Conservation (phyloP, 2,797 vertebrate species). For the Phataginus tricuspis region DNA sequence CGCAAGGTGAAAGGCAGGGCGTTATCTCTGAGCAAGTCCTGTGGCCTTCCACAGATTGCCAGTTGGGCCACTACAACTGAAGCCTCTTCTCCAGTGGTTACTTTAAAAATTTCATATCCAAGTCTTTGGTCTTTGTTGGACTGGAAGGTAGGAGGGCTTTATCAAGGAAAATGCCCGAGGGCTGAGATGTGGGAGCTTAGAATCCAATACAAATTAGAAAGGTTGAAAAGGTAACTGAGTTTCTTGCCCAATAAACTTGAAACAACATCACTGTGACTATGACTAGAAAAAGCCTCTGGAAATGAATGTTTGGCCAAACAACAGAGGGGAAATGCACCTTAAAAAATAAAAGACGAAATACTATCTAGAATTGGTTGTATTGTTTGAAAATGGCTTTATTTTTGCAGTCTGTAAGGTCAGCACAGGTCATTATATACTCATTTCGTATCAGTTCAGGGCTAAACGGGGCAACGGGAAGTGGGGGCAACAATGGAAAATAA, state of each 20-base stretch:
- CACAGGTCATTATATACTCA: not conserved
- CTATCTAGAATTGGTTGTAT: slow-evolving; percentile 43
- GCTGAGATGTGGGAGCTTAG: slow-evolving; percentile 74
- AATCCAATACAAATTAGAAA: slow-evolving; percentile 75
- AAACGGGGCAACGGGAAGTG: not conserved
- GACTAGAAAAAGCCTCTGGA: slow-evolving; percentile 62
- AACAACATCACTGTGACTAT: slow-evolving; percentile 38
- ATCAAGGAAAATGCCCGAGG: slow-evolving; percentile 70
- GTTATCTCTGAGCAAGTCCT: slow-evolving; percentile 72
- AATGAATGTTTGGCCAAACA: slow-evolving; percentile 15
- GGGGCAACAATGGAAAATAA: not conserved
- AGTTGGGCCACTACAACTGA: slow-evolving; percentile 71
- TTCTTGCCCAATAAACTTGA: slow-evolving; percentile 61
- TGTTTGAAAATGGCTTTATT: slow-evolving; percentile 58
- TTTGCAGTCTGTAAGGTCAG: slow-evolving; percentile 5
- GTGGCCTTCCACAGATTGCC: slow-evolving; percentile 71
- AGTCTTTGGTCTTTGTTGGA: slow-evolving; percentile 78
- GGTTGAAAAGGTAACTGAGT: slow-evolving; percentile 66
- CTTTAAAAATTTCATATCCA: slow-evolving; percentile 77
- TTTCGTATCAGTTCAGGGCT: not conserved
- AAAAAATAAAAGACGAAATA: slow-evolving; percentile 40
- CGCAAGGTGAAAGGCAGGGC: slow-evolving; percentile 71
- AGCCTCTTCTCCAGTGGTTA: slow-evolving; percentile 72
- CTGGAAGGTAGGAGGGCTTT: slow-evolving; percentile 75
- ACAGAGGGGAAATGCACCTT: slow-evolving; percentile 19